Evolutionary conservation across 2,888 invertebrate species (phyloP), one percentile per base, ranked within the genome.

Genomic region (Dicyrtomina minuta): DNA sequence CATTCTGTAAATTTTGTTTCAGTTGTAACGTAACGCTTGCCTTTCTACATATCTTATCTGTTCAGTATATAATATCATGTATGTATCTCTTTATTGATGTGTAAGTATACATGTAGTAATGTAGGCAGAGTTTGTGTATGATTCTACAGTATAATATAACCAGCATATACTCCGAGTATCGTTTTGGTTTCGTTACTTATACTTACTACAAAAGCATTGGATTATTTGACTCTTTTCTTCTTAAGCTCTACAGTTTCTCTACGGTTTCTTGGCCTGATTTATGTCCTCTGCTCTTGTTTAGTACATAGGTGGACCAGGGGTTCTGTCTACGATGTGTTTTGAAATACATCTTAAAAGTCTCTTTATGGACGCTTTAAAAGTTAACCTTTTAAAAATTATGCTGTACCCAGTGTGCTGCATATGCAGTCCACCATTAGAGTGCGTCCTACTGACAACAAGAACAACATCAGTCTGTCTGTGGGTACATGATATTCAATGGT

Each of bases 281-380:
- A 65, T 56, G 55, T 65, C 64, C 51, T 65, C 56, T 24, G 49
- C 26, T 62, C 24, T 43, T 44, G 43, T 22, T 55, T 55, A 26
- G 55, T 55, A 27, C 27, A 15, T 24, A 60, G 44, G 44, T 60
- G 60, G 60, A 60, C 60, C 44, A 60, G 51, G 51, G 49, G 64
- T 60, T 46, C 39, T 53, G 27, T 51, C 51, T 39, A 64, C 64
- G 58, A 58, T 58, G 58, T 58, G 58, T 60, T 60, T 60, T 22
- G 39, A 64, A 64, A 64, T 64, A 22, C 64, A 64, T 64, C 64
- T 20, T 33, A 51, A 33, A 33, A 27, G 39, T 51, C 51, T 46
- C 33, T 51, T 64, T 64, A 51, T 64, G 64, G 64, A 64, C 51
- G 64, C 64, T 64, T 51, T 64, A 61, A 64, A 64, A 64, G 39